Percentiles rank a stretch among this genome's conserved stretches.
These are phyloP conservation scores for Nyctereutes procyonoides DNA, from an alignment of 2,113 vertebrate species.

Conservation along the genomic window DNA sequence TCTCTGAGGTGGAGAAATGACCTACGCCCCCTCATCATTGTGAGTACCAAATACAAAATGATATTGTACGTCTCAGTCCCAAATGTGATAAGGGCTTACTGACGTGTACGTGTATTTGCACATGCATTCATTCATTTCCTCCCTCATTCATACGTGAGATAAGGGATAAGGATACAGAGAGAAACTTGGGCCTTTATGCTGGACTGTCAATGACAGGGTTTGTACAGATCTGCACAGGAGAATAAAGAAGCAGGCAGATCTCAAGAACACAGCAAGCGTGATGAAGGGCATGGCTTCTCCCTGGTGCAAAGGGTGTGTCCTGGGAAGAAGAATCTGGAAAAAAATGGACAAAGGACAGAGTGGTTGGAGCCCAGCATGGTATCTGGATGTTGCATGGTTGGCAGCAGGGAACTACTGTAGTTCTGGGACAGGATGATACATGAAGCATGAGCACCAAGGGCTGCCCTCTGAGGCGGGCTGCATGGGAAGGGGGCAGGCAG, in stretches of 20 bases:
- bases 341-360: rapidly evolving
- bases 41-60: neutral
- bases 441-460: neutral
- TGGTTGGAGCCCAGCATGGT: neutral
- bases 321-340: neutral
- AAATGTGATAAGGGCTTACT: neutral
- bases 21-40: neutral
- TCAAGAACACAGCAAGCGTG: neutral
- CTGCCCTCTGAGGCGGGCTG: rapidly evolving
- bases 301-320: neutral
- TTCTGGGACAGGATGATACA: neutral
- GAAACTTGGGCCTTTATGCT: neutral
- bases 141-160: neutral
- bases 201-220: too few species aligned
- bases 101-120: rapidly evolving
- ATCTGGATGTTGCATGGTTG: rapidly evolving
- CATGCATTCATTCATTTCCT: rapidly evolving
- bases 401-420: neutral
- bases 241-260: neutral
- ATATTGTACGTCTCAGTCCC: too few species aligned
- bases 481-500: neutral
- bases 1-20: neutral
- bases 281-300: neutral
- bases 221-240: neutral
- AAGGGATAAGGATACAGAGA: neutral